These are phyloP conservation scores for Bergia sp. DNA, from an alignment of 92 coral and sea anemone genomes.

Conservation along the genomic window DNA sequence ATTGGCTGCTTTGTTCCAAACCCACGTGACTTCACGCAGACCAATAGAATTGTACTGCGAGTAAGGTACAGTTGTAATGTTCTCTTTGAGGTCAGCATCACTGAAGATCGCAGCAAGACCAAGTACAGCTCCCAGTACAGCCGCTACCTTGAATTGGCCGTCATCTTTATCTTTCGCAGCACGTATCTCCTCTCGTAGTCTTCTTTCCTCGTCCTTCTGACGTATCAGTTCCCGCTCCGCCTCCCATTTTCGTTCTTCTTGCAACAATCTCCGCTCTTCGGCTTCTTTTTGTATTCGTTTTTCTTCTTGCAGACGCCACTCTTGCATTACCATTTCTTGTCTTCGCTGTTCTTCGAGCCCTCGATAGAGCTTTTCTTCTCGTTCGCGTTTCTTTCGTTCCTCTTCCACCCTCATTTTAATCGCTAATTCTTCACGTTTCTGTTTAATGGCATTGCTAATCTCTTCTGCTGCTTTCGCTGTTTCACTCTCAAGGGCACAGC, in stretches of 20 bases:
- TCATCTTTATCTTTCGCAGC: not conserved
- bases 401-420: not conserved
- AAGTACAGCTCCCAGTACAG: not conserved
- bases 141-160: not conserved
- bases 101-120: not conserved
- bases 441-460: not conserved
- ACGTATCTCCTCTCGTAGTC: not conserved
- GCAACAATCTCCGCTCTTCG: not conserved
- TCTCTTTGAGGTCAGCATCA: conserved; percentile 55
- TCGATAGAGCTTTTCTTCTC: not conserved
- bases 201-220: not conserved
- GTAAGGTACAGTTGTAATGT: conserved; percentile 48
- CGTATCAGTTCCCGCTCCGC: conserved; percentile 9
- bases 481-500: conserved; percentile 25
- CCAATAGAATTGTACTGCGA: conserved; percentile 58
- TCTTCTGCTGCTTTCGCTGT: not conserved
- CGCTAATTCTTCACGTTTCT: conserved; percentile 16
- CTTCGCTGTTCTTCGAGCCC: not conserved
- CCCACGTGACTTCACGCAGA: conserved; percentile 66
- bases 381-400: not conserved
- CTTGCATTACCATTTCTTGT: not conserved
- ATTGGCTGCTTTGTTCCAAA: conserved; percentile 62
- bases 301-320: not conserved
- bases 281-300: conserved; percentile 2
- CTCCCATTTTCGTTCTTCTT: not conserved